Evolutionary conservation across 2,113 vertebrate genomes (phyloP).

Genomic region (Lamprologus lemairii): DNA sequence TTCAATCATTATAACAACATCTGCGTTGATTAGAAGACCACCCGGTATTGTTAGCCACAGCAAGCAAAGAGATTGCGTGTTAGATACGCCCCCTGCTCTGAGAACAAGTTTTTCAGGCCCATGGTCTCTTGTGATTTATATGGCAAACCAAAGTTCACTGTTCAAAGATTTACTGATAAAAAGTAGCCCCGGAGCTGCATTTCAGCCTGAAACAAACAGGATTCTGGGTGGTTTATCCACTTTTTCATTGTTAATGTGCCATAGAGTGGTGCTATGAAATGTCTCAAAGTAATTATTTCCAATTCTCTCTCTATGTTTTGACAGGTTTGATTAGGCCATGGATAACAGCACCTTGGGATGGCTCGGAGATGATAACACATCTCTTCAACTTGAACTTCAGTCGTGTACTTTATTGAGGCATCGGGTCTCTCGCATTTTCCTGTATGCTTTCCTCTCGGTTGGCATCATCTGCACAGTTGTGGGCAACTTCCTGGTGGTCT

Average conservation of each 20-base stretch:
- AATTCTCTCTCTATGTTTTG: slow-evolving; percentile 15
- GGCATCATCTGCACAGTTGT: slow-evolving; percentile 69
- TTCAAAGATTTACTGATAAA: neutral
- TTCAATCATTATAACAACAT: neutral
- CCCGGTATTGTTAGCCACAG: slow-evolving; percentile 2
- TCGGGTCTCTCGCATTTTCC: slow-evolving; percentile 34
- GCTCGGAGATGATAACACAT: slow-evolving; percentile 26
- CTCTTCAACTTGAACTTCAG: slow-evolving; percentile 26
- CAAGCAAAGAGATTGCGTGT: neutral
- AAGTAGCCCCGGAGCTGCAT: neutral
- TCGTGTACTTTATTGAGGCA: slow-evolving; percentile 50
- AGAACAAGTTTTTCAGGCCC: neutral
- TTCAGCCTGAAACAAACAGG: neutral
- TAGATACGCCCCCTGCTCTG: neutral
- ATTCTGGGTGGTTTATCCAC: neutral
- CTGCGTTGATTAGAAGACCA: neutral
- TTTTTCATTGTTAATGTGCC: neutral
- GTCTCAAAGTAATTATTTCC: neutral
- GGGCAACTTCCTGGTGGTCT: slow-evolving; percentile 74
- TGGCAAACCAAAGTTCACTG: neutral
- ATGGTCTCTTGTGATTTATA: neutral
- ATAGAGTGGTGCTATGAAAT: neutral
- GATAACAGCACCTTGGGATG: slow-evolving; percentile 50
- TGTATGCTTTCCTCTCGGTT: slow-evolving; percentile 62
- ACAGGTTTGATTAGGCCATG: slow-evolving; percentile 55